These are phyloP conservation scores for Arrhamphus sclerolepis DNA, from an alignment of 2,797 vertebrate species.

Conservation along the genomic window DNA sequence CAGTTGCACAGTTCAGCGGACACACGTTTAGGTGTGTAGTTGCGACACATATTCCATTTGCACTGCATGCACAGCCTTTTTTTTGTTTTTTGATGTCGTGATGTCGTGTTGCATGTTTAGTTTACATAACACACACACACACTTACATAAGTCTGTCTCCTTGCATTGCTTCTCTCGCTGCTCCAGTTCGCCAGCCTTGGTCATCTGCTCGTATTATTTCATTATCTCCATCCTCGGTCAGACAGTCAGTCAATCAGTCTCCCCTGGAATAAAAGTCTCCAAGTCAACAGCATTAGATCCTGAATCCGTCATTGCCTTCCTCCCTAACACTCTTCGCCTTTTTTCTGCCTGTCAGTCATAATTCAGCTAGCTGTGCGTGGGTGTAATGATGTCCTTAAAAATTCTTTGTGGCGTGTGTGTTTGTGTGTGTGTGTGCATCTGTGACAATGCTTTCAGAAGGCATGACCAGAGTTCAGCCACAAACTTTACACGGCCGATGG, in stretches of 20 bases:
- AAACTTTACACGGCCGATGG: conserved; percentile 36
- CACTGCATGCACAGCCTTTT: conserved; percentile 27
- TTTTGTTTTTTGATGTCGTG: conserved; percentile 18
- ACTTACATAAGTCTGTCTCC: conserved; percentile 26
- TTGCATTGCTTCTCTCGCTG: conserved; percentile 21
- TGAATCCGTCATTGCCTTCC: conserved; percentile 35
- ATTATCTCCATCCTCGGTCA: conserved; percentile 44
- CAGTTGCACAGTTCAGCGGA: conserved; percentile 5
- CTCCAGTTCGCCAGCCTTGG: conserved; percentile 4
- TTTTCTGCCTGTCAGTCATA: conserved; percentile 47
- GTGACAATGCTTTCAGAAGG: conserved; percentile 47
- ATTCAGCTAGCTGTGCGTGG: conserved; percentile 10
- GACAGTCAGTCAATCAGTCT: conserved; percentile 26
- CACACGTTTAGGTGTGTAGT: conserved; percentile 1
- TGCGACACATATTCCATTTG: conserved; percentile 4
- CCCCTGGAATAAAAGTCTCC: conserved; percentile 25
- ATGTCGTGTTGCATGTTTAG: conserved; percentile 16
- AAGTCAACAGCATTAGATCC: conserved; percentile 45
- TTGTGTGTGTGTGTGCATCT: conserved; percentile 3
- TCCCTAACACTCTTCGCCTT: conserved; percentile 27
- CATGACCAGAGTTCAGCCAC: conserved; percentile 47
- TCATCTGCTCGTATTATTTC: conserved; percentile 47
- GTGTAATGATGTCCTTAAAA: conserved; percentile 7
- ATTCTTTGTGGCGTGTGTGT: background rate
- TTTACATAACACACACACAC: conserved; percentile 16